Evolutionary conservation across 2,113 vertebrate species (phyloP).

Genomic region (Marmota monax): DNA sequence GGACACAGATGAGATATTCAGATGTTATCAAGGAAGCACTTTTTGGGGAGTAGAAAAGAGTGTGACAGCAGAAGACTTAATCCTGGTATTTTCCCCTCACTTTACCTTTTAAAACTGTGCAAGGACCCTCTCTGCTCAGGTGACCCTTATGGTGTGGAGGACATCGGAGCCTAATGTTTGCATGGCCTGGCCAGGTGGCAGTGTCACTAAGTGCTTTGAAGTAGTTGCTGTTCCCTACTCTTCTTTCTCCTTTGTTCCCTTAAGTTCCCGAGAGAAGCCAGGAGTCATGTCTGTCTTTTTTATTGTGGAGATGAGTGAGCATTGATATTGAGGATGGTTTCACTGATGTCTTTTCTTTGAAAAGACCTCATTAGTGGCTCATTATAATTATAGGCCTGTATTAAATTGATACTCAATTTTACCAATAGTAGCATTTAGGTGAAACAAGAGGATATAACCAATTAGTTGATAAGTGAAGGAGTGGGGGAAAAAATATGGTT

Average conservation of each 20-base stretch:
- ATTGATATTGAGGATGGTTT: background rate
- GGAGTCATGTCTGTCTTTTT: background rate
- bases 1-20: background rate
- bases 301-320: background rate
- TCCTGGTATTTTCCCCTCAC: background rate
- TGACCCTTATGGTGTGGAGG: background rate
- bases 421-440: background rate
- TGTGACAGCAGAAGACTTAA: background rate
- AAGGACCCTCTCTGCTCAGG: background rate
- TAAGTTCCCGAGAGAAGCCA: background rate
- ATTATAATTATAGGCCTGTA: background rate
- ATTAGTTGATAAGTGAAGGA: constrained; percentile 35
- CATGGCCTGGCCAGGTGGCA: background rate
- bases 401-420: background rate
- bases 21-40: background rate
- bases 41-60: background rate
- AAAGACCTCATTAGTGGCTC: constrained; percentile 32
- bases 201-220: background rate
- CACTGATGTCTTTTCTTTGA: constrained; percentile 33
- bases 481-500: background rate
- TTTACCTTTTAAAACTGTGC: background rate
- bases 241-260: background rate
- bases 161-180: background rate
- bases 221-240: background rate
- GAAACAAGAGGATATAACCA: constrained; percentile 71